Evolutionary conservation across 2,888 invertebrate genomes (phyloP).

Genomic region (Sialis fuliginosa): DNA sequence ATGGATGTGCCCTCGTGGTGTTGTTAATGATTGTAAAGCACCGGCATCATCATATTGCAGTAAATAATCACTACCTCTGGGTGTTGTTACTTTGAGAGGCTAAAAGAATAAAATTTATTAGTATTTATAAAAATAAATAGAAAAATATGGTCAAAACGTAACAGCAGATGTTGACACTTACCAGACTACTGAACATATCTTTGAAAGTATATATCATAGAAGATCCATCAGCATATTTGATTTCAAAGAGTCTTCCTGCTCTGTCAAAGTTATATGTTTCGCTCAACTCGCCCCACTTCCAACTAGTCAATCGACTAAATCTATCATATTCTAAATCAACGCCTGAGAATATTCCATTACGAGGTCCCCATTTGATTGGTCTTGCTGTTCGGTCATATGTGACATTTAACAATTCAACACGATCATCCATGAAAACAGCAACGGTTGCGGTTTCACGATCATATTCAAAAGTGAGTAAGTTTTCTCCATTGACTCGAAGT

Average conservation of each 20-base stretch:
- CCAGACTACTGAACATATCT: conserved; percentile 70
- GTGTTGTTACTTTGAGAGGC: conserved; percentile 88
- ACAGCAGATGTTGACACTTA: conserved; percentile 20
- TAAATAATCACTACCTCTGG: conserved; percentile 81
- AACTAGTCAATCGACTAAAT: conserved; percentile 71
- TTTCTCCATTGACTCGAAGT: conserved; percentile 78
- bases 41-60: conserved; percentile 85
- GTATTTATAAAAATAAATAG: not conserved
- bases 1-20: conserved; percentile 86
- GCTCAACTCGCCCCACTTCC: conserved; percentile 85
- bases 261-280: conserved; percentile 84
- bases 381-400: conserved; percentile 73
- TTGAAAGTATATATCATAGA: conserved; percentile 84
- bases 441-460: conserved; percentile 74
- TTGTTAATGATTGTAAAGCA: conserved; percentile 77
- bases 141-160: not conserved
- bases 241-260: conserved; percentile 76
- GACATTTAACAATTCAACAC: conserved; percentile 68
- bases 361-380: conserved; percentile 71
- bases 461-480: conserved; percentile 78
- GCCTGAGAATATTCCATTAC: conserved; percentile 71
- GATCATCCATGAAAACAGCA: conserved; percentile 74
- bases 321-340: conserved; percentile 86
- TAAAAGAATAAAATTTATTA: not conserved
- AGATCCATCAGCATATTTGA: conserved; percentile 78